Conservation (phyloP, 1,140 invertebrate species). For the Hyles euphorbiae region DNA sequence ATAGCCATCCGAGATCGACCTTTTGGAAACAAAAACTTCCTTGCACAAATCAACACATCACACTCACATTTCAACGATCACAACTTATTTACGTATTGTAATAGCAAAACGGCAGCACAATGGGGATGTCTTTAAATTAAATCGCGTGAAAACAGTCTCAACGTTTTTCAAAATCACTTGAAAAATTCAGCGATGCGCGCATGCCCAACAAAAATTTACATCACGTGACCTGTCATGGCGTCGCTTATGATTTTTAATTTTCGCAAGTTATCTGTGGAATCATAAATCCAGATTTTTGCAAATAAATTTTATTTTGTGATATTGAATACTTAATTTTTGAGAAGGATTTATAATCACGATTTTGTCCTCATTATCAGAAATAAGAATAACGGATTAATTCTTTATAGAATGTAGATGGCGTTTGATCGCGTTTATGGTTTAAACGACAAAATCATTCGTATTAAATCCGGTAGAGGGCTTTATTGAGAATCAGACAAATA, state of each 20-base stretch:
- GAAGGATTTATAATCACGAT: no score
- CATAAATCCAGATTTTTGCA: no score
- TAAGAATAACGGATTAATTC: no score
- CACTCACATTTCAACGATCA: constrained; percentile 33
- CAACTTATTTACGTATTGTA: constrained; percentile 12
- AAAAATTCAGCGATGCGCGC: constrained; percentile 64
- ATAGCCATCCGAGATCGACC: constrained; percentile 60
- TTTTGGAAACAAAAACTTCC: constrained; percentile 51
- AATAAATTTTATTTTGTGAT: no score
- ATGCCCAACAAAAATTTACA: constrained; percentile 73
- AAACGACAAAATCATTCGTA: no score
- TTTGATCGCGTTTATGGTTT: no score
- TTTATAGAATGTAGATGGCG: no score
- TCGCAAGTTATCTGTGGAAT: background rate
- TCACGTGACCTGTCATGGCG: constrained; percentile 75
- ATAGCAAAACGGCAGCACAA: constrained; percentile 13
- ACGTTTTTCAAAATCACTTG: constrained; percentile 60
- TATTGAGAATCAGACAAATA: no score
- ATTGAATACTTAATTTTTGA: no score
- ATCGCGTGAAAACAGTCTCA: constrained; percentile 46
- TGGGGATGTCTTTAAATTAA: constrained; percentile 22
- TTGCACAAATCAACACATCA: constrained; percentile 37
- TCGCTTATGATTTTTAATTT: constrained; percentile 34
- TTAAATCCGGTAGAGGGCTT: no score
- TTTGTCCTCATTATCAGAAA: no score